phyloP scores from a whole-genome alignment of 2,888 invertebrate genomes.

The Elaeidobius kamerunicus region DNA sequence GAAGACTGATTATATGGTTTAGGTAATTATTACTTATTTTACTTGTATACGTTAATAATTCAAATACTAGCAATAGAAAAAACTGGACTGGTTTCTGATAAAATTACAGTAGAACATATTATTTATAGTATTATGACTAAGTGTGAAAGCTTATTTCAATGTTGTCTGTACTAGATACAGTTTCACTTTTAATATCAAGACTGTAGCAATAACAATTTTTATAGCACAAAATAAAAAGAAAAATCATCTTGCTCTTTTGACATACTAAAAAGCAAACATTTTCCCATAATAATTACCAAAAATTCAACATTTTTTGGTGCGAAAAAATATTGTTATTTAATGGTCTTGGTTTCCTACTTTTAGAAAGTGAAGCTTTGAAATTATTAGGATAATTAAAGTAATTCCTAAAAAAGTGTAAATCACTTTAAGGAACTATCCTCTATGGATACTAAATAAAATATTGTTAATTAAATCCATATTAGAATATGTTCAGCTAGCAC shows the following conservation, averaged over 20 bases:
- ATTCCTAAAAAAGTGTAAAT: slow-evolving; percentile 9
- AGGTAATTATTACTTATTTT: slow-evolving; percentile 12
- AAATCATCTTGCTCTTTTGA: too few relatives aligned
- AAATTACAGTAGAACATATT: slow-evolving; percentile 5
- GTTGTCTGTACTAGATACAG: too few relatives aligned
- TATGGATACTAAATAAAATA: slow-evolving; percentile 27
- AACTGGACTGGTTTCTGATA: slow-evolving; percentile 13
- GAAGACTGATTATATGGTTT: slow-evolving; percentile 28
- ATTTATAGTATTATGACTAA: background rate
- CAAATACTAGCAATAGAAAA: slow-evolving; percentile 1
- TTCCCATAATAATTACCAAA: too few relatives aligned
- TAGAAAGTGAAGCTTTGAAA: slow-evolving; percentile 21
- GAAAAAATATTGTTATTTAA: background rate
- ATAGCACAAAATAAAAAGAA: background rate
- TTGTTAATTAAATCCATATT: slow-evolving; percentile 34
- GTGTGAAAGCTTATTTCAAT: background rate
- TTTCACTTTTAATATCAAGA: too few relatives aligned
- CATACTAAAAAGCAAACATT: too few relatives aligned
- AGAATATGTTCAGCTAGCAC: slow-evolving; percentile 35
- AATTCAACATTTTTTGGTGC: too few relatives aligned
- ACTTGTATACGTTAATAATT: background rate
- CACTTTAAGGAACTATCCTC: slow-evolving; percentile 23
- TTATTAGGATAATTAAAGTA: slow-evolving; percentile 29
- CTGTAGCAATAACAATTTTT: slow-evolving; percentile 2
- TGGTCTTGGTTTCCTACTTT: background rate